These are phyloP conservation scores for Sebastes cheni DNA, from an alignment of 2,797 vertebrate species.

Conservation along the genomic window DNA sequence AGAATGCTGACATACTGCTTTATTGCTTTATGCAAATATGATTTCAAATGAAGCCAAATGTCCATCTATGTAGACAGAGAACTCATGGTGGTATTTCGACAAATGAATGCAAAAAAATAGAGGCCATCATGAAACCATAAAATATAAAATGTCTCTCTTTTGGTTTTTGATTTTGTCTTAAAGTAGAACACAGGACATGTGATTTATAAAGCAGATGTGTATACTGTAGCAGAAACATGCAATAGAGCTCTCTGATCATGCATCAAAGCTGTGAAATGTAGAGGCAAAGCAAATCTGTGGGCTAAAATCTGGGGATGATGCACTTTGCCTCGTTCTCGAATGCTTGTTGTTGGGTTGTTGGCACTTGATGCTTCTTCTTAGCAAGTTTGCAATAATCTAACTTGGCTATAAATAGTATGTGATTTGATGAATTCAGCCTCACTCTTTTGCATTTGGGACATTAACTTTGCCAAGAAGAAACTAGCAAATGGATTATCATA, in stretches of 20 bases:
- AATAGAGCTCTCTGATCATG: conserved; percentile 2
- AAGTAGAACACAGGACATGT: not conserved
- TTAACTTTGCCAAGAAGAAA: conserved; percentile 21
- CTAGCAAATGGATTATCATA: conserved; percentile 43
- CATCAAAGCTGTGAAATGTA: conserved; percentile 27
- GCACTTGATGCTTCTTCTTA: not conserved
- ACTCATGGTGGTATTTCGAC: too few species aligned
- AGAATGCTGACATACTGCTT: not conserved
- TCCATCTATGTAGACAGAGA: too few species aligned
- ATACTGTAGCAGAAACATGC: not conserved
- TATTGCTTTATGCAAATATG: not conserved
- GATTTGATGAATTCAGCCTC: conserved; percentile 36
- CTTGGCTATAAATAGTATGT: conserved; percentile 11
- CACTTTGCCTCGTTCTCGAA: not conserved
- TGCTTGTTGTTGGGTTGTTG: not conserved
- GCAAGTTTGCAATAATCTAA: conserved; percentile 11
- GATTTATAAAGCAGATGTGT: not conserved
- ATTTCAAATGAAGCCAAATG: not conserved
- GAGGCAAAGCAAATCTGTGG: conserved; percentile 14
- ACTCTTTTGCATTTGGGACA: not conserved
- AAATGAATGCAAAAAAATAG: not conserved
- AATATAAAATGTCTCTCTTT: not conserved
- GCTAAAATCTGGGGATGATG: not conserved
- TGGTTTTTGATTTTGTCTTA: not conserved
- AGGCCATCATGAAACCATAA: not conserved